Evolutionary conservation across 2,113 vertebrate genomes (phyloP).

Genomic region (Sciurus niger): DNA sequence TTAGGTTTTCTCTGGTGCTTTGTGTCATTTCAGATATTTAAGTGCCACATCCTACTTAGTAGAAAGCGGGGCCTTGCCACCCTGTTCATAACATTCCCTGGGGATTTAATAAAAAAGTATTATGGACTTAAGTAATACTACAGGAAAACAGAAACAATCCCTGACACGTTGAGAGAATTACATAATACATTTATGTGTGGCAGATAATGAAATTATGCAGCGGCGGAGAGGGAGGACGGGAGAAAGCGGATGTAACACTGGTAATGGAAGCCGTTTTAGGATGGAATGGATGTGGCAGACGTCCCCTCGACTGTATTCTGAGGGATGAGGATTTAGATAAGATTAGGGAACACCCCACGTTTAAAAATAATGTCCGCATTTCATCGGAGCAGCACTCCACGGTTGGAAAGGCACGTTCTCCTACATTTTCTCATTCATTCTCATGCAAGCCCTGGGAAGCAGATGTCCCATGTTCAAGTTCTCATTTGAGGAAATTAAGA

Average conservation of each 20-base stretch:
- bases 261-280: slow-evolving; percentile 55
- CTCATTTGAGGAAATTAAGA: not conserved
- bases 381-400: not conserved
- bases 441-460: not conserved
- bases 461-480: not conserved
- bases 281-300: slow-evolving; percentile 28
- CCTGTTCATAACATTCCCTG: slow-evolving; percentile 33
- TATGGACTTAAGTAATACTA: slow-evolving; percentile 73
- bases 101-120: slow-evolving; percentile 77
- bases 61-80: slow-evolving; percentile 43
- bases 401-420: not conserved
- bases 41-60: slow-evolving; percentile 24
- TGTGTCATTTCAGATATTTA: slow-evolving; percentile 47
- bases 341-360: not conserved
- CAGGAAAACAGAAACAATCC: slow-evolving; percentile 67
- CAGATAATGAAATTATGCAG: slow-evolving; percentile 71
- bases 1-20: not conserved
- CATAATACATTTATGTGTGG: slow-evolving; percentile 64
- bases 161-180: slow-evolving; percentile 71
- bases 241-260: not conserved
- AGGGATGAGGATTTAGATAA: not conserved
- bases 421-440: not conserved
- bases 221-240: not conserved
- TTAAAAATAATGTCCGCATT: not conserved
- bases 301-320: not conserved